Percentiles rank a stretch among this genome's conserved stretches.
Evolutionary conservation across 2,888 invertebrate genomes (phyloP).

Genomic region (Ephialtes manifestator): DNA sequence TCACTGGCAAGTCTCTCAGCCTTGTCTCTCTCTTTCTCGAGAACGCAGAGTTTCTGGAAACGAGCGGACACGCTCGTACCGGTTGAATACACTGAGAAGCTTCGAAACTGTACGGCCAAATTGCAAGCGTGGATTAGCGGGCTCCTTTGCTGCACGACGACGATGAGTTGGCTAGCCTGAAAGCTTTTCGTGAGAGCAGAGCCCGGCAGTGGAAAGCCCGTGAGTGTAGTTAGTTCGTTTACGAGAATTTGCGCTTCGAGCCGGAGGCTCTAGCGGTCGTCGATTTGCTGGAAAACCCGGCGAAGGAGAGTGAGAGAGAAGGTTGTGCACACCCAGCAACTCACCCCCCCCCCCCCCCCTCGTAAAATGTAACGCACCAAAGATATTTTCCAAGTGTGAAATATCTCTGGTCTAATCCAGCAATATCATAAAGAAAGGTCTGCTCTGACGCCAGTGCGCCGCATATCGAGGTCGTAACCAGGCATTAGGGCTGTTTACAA

Average conservation of each 20-base stretch:
- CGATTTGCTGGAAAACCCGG: constrained; percentile 68
- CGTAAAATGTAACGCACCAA: constrained; percentile 84
- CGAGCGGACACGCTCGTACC: constrained; percentile 64
- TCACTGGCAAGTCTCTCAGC: constrained; percentile 52
- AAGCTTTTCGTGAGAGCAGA: constrained; percentile 60
- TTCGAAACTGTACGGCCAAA: constrained; percentile 64
- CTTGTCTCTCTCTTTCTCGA: constrained; percentile 29
- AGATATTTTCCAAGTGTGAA: constrained; percentile 85
- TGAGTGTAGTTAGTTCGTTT: constrained; percentile 80
- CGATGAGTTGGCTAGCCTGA: constrained; percentile 43
- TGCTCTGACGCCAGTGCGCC: constrained; percentile 71
- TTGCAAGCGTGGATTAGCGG: constrained; percentile 70
- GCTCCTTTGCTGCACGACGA: constrained; percentile 28
- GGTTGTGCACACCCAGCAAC: constrained; percentile 32
- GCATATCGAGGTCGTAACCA: constrained; percentile 83
- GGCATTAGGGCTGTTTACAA: constrained; percentile 86
- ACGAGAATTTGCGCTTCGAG: constrained; percentile 71
- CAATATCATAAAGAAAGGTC: constrained; percentile 85
- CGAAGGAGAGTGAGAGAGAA: constrained; percentile 40
- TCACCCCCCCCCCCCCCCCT: constrained; percentile 64
- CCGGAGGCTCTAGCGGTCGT: constrained; percentile 45
- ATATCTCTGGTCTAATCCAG: constrained; percentile 85
- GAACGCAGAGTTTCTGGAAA: constrained; percentile 57
- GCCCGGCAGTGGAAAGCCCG: constrained; percentile 42
- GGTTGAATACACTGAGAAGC: constrained; percentile 59